Conservation (phyloP, 2,888 invertebrate species). For the Rotaria magnacalcarata region DNA sequence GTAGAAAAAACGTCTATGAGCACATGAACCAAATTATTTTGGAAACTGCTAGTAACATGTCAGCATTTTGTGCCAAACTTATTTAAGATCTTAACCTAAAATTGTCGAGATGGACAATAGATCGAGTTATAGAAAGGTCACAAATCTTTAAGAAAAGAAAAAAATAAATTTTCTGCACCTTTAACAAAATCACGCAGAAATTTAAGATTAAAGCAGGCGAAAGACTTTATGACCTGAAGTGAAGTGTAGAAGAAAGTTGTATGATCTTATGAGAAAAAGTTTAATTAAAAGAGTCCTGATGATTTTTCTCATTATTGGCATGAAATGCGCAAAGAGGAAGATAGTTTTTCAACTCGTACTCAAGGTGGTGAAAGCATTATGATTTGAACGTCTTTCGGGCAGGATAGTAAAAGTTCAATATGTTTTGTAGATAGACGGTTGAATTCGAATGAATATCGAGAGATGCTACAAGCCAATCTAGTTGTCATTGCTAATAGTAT, state of each 20-base stretch:
- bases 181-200: constrained; percentile 23
- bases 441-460: too few relatives aligned
- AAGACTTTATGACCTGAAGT: constrained; percentile 25
- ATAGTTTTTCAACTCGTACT: constrained; percentile 47
- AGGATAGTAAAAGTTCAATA: neutral
- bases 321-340: constrained; percentile 48
- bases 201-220: constrained; percentile 25
- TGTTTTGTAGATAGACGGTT: too few relatives aligned
- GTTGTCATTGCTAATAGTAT: too few relatives aligned
- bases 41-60: neutral
- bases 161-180: constrained; percentile 3
- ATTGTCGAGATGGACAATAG: neutral
- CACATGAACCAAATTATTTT: neutral
- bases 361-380: constrained; percentile 49
- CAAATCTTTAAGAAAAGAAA: constrained; percentile 29
- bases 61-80: neutral
- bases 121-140: neutral
- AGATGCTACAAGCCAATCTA: too few relatives aligned
- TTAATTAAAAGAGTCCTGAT: constrained; percentile 50
- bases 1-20: neutral
- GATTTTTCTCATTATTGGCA: constrained; percentile 48
- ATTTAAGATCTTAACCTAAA: neutral
- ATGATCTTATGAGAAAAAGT: constrained; percentile 50
- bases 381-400: constrained; percentile 48
- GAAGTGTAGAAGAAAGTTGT: constrained; percentile 47